Evolutionary conservation across 2,888 invertebrate species (phyloP).

Genomic region (Molorchus minor): DNA sequence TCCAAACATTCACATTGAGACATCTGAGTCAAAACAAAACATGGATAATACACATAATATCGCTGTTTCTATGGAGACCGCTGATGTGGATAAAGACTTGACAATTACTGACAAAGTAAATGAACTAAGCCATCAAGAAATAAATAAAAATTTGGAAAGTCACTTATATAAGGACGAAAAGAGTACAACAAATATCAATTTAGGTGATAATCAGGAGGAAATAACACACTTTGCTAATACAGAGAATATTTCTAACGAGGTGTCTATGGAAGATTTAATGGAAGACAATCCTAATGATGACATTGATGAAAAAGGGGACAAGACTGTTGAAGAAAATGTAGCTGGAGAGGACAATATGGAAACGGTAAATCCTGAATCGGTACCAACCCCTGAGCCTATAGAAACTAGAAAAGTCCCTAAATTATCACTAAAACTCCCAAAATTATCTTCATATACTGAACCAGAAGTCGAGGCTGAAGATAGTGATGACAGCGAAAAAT

Average conservation of each 20-base stretch:
- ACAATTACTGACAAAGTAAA: constrained; percentile 1
- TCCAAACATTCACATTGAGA: constrained; percentile 18
- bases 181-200: neutral
- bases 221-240: neutral
- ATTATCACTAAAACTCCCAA: constrained; percentile 70
- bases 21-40: constrained; percentile 27
- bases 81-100: constrained; percentile 21
- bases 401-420: constrained; percentile 69
- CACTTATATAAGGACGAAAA: neutral
- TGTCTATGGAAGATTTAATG: constrained; percentile 6
- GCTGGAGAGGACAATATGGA: constrained; percentile 30
- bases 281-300: constrained; percentile 28
- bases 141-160: neutral
- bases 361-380: constrained; percentile 30
- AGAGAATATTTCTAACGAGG: constrained; percentile 4
- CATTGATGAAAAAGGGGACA: constrained; percentile 35
- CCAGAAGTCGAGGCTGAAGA: constrained; percentile 51
- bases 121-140: neutral
- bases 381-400: constrained; percentile 40
- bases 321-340: constrained; percentile 34
- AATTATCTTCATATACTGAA: constrained; percentile 54
- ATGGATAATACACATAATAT: constrained; percentile 24
- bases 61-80: constrained; percentile 36
- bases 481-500: constrained; percentile 70
- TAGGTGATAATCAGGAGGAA: constrained; percentile 11